These are phyloP conservation scores for Zapus hudsonius DNA, from an alignment of 2,113 vertebrate genomes.

Conservation along the genomic window DNA sequence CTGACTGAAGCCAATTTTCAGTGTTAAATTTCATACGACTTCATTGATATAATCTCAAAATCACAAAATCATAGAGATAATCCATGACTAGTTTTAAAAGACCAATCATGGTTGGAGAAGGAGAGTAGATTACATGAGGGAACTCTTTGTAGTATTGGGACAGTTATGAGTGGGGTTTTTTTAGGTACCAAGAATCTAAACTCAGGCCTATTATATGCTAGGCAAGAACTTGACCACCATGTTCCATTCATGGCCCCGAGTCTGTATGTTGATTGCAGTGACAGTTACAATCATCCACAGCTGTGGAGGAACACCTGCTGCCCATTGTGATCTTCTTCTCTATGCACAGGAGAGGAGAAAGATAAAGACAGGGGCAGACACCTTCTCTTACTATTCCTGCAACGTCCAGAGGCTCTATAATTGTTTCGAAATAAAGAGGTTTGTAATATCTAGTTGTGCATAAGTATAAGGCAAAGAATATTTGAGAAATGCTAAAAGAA, in stretches of 20 bases:
- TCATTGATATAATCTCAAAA: not conserved
- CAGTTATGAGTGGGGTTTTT: no score
- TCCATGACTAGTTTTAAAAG: not conserved
- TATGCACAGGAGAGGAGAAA: not conserved
- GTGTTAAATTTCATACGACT: not conserved
- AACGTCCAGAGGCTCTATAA: constrained; percentile 21
- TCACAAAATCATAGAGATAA: not conserved
- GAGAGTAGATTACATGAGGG: not conserved
- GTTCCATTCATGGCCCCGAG: not conserved
- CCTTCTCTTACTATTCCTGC: not conserved
- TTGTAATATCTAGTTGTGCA: not conserved
- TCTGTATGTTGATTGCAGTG: not conserved
- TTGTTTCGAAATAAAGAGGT: not conserved
- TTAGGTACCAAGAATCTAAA: not conserved
- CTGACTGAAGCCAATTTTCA: constrained; percentile 2
- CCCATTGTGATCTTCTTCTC: not conserved
- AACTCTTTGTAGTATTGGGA: not conserved
- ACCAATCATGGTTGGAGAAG: not conserved
- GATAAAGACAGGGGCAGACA: not conserved
- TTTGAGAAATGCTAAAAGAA: constrained; percentile 24
- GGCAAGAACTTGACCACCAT: not conserved
- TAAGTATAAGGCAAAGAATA: constrained; percentile 2
- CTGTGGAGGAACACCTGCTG: not conserved
- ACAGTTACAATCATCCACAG: not conserved
- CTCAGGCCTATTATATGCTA: not conserved